Evolutionary conservation across 2,888 invertebrate genomes (phyloP).

Genomic region (Epirrhoe alternata): DNA sequence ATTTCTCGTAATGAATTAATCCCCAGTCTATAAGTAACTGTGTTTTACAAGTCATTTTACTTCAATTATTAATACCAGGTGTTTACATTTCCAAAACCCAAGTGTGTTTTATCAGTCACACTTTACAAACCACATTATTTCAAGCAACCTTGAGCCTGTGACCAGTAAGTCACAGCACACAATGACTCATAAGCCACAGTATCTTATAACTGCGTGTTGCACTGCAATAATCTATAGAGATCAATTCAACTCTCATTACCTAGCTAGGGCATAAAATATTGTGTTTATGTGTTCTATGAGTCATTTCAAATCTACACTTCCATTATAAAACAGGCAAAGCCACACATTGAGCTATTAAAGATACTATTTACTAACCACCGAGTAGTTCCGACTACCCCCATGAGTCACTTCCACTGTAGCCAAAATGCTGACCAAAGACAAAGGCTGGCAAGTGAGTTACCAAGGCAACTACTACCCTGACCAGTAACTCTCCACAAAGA

Average conservation of each 20-base stretch:
- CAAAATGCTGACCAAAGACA: not conserved
- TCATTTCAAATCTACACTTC: not conserved
- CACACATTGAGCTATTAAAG: not conserved
- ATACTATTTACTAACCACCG: not conserved
- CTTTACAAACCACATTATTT: constrained; percentile 11
- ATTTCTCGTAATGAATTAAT: not conserved
- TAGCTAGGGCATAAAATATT: not conserved
- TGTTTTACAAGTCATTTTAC: constrained; percentile 7
- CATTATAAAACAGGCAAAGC: not conserved
- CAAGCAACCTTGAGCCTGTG: not conserved
- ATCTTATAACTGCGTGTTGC: constrained; percentile 6
- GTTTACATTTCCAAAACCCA: not conserved
- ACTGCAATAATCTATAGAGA: not conserved
- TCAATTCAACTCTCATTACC: too few relatives aligned
- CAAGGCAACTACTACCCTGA: not conserved
- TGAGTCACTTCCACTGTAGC: too few relatives aligned
- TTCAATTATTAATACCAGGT: constrained; percentile 8
- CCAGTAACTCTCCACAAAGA: not conserved
- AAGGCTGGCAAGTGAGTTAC: not conserved
- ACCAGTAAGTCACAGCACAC: constrained; percentile 7
- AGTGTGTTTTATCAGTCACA: constrained; percentile 14
- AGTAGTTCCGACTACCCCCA: too few relatives aligned
- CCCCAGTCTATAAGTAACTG: not conserved
- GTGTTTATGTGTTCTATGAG: not conserved
- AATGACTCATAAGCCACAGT: constrained; percentile 15